phyloP scores from a whole-genome alignment of 2,888 invertebrate species.

The Alloscopus bannaensis region DNA sequence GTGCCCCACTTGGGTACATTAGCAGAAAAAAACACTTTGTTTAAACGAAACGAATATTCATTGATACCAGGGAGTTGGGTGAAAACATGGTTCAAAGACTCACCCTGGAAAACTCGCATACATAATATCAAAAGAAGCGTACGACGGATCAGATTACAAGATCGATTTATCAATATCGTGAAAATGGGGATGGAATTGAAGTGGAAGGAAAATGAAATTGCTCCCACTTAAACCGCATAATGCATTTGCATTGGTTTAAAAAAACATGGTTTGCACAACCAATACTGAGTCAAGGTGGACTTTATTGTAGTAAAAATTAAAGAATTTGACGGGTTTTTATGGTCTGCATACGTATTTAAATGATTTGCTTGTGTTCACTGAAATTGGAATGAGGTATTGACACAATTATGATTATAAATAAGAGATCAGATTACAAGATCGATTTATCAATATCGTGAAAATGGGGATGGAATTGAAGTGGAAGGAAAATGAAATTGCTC shows the following conservation, averaged over 20 bases:
- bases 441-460: conserved; percentile 36
- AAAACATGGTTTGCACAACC: neutral
- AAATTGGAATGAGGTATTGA: neutral
- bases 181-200: neutral
- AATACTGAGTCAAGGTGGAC: neutral
- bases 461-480: neutral
- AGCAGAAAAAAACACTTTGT: too few relatives aligned
- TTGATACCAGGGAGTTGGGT: too few relatives aligned
- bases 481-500: neutral
- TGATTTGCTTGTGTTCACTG: neutral
- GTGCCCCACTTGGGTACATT: too few relatives aligned
- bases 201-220: neutral
- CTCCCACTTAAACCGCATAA: neutral
- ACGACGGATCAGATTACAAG: conserved; percentile 25
- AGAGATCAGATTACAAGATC: conserved; percentile 24
- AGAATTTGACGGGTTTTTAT: neutral
- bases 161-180: conserved; percentile 41
- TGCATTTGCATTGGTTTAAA: neutral
- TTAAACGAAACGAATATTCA: too few relatives aligned
- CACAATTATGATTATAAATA: neutral
- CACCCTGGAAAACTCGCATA: too few relatives aligned
- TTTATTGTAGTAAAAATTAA: neutral
- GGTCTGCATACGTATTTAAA: neutral
- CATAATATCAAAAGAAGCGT: too few relatives aligned
- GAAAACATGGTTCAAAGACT: too few relatives aligned